These are phyloP conservation scores for Mercenaria mercenaria DNA, from an alignment of 1,140 invertebrate species.

Conservation along the genomic window DNA sequence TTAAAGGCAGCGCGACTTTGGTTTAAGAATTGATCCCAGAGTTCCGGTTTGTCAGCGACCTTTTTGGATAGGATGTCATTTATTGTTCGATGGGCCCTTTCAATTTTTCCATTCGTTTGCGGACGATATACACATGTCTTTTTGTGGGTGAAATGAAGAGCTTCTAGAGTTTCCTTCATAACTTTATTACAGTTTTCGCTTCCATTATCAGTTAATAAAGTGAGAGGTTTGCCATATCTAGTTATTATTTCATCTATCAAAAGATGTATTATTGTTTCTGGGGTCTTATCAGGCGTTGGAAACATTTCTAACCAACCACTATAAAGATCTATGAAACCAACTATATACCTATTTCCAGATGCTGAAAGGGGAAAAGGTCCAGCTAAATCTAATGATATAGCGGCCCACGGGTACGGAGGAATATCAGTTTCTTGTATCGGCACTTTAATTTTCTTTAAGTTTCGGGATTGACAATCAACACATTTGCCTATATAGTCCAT, in stretches of 20 bases:
- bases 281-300: constrained; percentile 43
- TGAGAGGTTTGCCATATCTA: constrained; percentile 37
- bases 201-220: constrained; percentile 65
- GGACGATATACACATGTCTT: constrained; percentile 34
- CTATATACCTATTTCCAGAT: constrained; percentile 41
- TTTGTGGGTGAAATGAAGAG: constrained; percentile 47
- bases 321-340: constrained; percentile 57
- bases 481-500: constrained; percentile 34
- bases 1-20: constrained; percentile 50
- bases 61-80: constrained; percentile 37
- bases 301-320: constrained; percentile 68
- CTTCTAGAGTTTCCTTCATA: constrained; percentile 25
- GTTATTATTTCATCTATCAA: constrained; percentile 70
- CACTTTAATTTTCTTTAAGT: constrained; percentile 17
- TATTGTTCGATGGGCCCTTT: constrained; percentile 43
- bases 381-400: constrained; percentile 63
- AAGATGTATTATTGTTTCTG: constrained; percentile 55
- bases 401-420: constrained; percentile 51
- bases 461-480: constrained; percentile 58
- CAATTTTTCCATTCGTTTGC: constrained; percentile 19
- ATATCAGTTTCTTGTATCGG: constrained; percentile 62
- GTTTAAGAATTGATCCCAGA: constrained; percentile 66
- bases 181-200: constrained; percentile 59
- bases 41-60: neutral
- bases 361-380: constrained; percentile 63